These are phyloP conservation scores for Alloplasta piceator DNA, from an alignment of 2,888 invertebrate species.

Conservation along the genomic window DNA sequence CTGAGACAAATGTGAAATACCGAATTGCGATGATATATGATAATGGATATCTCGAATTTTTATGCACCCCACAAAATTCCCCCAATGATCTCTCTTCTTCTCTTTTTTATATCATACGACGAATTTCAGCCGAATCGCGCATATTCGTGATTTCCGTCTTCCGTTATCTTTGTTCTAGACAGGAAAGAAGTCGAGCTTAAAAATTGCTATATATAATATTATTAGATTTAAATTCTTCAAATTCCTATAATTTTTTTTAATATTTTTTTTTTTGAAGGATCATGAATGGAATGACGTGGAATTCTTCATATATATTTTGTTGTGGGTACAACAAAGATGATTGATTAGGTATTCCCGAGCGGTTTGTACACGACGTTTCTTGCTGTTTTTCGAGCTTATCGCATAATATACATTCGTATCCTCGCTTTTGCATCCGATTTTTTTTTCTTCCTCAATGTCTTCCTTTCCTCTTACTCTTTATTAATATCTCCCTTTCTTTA, in stretches of 20 bases:
- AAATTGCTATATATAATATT: too few relatives aligned
- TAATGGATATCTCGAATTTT: conserved; percentile 55
- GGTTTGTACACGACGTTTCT: background rate
- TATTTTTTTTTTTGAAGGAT: too few relatives aligned
- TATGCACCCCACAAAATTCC: conserved; percentile 17
- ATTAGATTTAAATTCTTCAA: too few relatives aligned
- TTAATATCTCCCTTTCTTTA: background rate
- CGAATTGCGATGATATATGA: conserved; percentile 56
- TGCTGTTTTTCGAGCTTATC: background rate
- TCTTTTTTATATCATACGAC: too few relatives aligned
- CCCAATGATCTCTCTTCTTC: too few relatives aligned
- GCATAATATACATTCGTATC: conserved; percentile 3
- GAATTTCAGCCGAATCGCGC: too few relatives aligned
- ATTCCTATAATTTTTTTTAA: too few relatives aligned
- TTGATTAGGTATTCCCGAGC: conserved; percentile 31
- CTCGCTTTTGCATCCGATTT: conserved; percentile 11
- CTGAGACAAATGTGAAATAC: conserved; percentile 51
- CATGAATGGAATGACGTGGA: too few relatives aligned
- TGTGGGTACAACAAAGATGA: conserved; percentile 37
- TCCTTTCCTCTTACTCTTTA: background rate
- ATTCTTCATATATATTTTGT: conserved; percentile 1
- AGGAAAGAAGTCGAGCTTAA: too few relatives aligned
- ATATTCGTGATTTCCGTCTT: too few relatives aligned
- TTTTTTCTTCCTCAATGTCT: conserved; percentile 12
- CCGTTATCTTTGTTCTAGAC: too few relatives aligned